Conservation (phyloP, 2,113 vertebrate species). For the Azemiops feae region DNA sequence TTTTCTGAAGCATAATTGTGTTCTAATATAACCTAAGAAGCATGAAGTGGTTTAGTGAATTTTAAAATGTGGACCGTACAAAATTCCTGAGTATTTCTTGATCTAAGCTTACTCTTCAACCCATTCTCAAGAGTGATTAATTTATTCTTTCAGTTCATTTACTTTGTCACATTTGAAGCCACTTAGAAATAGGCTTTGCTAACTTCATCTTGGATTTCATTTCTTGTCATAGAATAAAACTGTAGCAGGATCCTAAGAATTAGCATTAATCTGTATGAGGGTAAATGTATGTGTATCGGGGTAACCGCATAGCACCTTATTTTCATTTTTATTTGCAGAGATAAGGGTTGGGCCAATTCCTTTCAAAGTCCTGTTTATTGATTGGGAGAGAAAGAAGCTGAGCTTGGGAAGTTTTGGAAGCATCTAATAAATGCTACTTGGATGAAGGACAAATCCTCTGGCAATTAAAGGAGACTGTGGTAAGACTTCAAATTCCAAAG, state of each 20-base stretch:
- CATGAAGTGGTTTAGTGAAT: not conserved
- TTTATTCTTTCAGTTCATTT: not conserved
- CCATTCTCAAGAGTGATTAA: not conserved
- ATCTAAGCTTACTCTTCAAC: not conserved
- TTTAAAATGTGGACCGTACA: not conserved
- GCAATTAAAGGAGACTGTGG: not conserved
- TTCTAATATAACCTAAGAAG: not conserved
- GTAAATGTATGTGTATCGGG: not conserved
- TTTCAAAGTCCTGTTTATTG: not conserved
- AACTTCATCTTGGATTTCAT: not conserved
- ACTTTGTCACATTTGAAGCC: not conserved
- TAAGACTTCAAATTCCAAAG: not conserved
- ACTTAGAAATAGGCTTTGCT: not conserved
- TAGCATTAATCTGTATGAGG: not conserved
- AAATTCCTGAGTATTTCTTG: not conserved
- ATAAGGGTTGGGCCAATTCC: not conserved
- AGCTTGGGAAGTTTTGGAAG: not conserved
- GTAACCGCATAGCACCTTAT: not conserved
- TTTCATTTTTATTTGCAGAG: not conserved
- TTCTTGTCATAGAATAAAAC: not conserved
- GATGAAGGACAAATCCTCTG: not conserved
- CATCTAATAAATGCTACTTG: not conserved
- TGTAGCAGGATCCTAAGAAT: not conserved
- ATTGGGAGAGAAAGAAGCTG: not conserved
- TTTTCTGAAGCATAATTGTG: not conserved